Base-by-base conservation (phyloP, 2,888 invertebrate genomes). In the Platypus cylindrus region DNA sequence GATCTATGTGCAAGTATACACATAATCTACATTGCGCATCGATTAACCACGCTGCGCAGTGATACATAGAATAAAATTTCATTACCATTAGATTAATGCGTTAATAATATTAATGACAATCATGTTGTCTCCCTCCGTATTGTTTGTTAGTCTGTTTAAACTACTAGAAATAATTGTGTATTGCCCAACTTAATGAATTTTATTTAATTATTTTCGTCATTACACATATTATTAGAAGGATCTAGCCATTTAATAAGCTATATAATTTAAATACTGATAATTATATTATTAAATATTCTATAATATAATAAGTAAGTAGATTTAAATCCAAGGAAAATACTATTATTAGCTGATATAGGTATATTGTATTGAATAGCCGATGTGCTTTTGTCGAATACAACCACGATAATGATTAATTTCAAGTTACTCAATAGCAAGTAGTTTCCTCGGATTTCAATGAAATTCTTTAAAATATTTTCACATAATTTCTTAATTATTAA, bases 201-300 rank as follows among this genome's bases (percentile, higher is more conserved):
- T 55, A 56, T 55, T 58, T 50, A n/a, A 49, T 55, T 55, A 52
- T 51, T 52, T n/a, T 55, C 50, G 49, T 58, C 56, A 56, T 50
- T 59, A 60, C 60, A 61, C n/a, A n/a, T n/a, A n/a, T n/a, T 58
- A 54, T 58, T 60, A 61, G 61, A 60, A 60, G 59, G 61, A 58
- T 59, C 60, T 61, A 61, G 60, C 61, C 59, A 55, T 59, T 60
- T 56, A 55, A 61, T 55, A 61, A 62, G 62, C 61, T 61, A 61
- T 60, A n/a, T n/a, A n/a, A n/a, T 55, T 56, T 61, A 60, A 62
- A 62, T 62, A 62, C 62, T 62, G 62, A 62, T 61, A 62, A 58
- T 60, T 58, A 55, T 57, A 58, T 55, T 54, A 54, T 57, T 56
- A 58, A n/a, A n/a, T n/a, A n/a, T n/a, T 57, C 55, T 54, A 58